phyloP scores from a whole-genome alignment of 2,113 vertebrate genomes.

The Bufo bufo region DNA sequence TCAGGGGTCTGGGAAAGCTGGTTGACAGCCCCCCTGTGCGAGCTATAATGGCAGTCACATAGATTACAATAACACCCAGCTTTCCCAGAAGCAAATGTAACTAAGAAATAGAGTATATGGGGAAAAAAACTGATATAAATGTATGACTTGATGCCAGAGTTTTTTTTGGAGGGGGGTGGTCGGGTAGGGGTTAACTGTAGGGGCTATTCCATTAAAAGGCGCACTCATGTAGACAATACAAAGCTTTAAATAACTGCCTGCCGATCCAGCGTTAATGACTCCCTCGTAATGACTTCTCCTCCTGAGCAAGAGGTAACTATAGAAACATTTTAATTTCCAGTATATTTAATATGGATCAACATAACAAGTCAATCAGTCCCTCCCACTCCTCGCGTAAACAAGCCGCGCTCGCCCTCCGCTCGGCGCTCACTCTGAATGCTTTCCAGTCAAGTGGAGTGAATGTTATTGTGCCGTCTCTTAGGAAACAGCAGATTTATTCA shows the following conservation, averaged over 20 bases:
- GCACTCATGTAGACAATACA: background rate
- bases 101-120: too few species aligned
- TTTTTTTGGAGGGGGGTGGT: background rate
- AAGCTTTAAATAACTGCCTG: background rate
- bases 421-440: background rate
- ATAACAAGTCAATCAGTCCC: conserved; percentile 10
- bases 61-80: background rate
- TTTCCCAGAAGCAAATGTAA: too few species aligned
- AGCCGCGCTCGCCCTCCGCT: background rate
- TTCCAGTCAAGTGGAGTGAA: conserved; percentile 10
- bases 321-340: conserved; percentile 25
- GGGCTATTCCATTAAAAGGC: background rate
- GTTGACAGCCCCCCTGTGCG: background rate
- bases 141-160: background rate
- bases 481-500: conserved; percentile 37
- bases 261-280: background rate
- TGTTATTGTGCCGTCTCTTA: conserved; percentile 36
- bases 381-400: conserved; percentile 25
- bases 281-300: background rate
- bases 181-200: background rate
- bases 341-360: conserved; percentile 26
- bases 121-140: background rate
- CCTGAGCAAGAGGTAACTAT: background rate
- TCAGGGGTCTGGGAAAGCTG: background rate
- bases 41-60: background rate